Evolutionary conservation across 2,797 vertebrate species (phyloP).

Genomic region (Pseudopleuronectes americanus): DNA sequence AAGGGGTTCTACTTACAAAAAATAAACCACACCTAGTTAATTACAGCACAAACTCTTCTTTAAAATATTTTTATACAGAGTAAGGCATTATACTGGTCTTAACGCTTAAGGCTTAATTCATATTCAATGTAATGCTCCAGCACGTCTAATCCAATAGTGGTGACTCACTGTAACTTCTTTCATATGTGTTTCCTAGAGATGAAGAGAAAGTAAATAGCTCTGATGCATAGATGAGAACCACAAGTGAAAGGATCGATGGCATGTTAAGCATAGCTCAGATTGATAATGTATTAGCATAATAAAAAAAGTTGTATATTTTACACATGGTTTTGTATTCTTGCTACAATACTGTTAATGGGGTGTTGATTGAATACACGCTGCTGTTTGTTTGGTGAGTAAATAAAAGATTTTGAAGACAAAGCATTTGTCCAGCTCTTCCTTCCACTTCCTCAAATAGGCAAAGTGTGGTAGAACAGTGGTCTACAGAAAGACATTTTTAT

Average conservation of each 20-base stretch:
- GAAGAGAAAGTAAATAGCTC: neutral
- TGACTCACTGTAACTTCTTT: neutral
- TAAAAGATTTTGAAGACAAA: conserved; percentile 4
- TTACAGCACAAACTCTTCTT: neutral
- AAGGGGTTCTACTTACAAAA: too few relatives aligned
- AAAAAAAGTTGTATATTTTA: too few relatives aligned
- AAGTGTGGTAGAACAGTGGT: too few relatives aligned
- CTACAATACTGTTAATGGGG: neutral
- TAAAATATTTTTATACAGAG: neutral
- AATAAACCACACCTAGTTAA: too few relatives aligned
- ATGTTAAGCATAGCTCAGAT: neutral
- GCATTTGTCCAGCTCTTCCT: neutral
- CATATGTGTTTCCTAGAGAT: neutral
- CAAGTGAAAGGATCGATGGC: neutral
- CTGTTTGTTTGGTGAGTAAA: neutral
- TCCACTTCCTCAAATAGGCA: neutral
- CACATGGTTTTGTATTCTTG: neutral
- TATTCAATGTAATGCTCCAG: neutral
- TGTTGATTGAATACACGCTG: conserved; percentile 6
- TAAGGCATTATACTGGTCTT: neutral
- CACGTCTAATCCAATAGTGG: neutral
- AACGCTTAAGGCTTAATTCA: neutral
- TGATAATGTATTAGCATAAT: neutral
- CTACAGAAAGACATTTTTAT: too few relatives aligned
- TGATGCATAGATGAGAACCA: neutral